phyloP scores from a whole-genome alignment of 30 jellyfish, hydroid and myxozoan genomes.

The Hydractinia symbiolongicarpus region DNA sequence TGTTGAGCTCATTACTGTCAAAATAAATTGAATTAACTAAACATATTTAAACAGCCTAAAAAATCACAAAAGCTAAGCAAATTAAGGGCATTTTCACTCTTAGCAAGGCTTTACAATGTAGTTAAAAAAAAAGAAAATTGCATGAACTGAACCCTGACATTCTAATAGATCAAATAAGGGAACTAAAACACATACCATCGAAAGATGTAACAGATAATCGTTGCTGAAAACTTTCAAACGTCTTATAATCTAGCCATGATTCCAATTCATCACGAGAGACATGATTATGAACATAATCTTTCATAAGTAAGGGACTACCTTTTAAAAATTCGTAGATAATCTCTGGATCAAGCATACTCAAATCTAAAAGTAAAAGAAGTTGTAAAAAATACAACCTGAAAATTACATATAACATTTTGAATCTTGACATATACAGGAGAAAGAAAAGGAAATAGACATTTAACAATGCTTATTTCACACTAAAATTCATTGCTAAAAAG shows the following conservation, averaged over 20 bases:
- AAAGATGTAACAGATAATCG: neutral
- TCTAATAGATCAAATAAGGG: too few relatives aligned
- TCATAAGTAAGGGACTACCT: slow-evolving; percentile 53
- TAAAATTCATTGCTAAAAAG: neutral
- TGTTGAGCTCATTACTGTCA: too few relatives aligned
- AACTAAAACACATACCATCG: neutral
- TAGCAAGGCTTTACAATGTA: too few relatives aligned
- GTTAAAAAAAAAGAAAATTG: too few relatives aligned
- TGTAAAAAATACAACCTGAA: neutral
- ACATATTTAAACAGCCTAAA: too few relatives aligned
- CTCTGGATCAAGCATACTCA: slow-evolving; percentile 44
- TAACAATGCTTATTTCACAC: too few relatives aligned
- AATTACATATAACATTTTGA: too few relatives aligned
- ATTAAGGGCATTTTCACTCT: too few relatives aligned
- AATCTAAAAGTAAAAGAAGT: slow-evolving; percentile 16
- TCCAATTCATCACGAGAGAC: slow-evolving; percentile 25
- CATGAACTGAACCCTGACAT: too few relatives aligned
- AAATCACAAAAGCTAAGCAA: too few relatives aligned
- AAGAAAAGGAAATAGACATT: neutral
- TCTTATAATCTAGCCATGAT: slow-evolving; percentile 22
- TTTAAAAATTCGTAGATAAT: slow-evolving; percentile 55
- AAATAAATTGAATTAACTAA: too few relatives aligned
- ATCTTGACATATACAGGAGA: too few relatives aligned
- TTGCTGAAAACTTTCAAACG: slow-evolving; percentile 20
- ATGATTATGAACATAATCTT: slow-evolving; percentile 26